Base-by-base conservation (phyloP, 1,140 invertebrate species). In the Brachionus manjavacas region DNA sequence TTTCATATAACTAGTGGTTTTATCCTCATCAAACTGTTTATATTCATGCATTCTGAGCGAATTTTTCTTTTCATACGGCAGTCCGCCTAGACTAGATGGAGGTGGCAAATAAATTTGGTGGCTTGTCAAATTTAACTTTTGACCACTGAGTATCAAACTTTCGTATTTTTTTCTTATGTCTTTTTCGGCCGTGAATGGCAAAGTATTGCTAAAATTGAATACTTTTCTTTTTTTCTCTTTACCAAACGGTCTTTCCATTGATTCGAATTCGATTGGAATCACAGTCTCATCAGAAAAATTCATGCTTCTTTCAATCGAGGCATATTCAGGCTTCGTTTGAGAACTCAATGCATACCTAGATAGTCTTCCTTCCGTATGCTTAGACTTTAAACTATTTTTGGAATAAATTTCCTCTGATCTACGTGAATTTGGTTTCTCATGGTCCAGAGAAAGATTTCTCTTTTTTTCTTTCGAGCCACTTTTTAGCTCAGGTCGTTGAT, bases 71-170 rank as follows among this genome's bases (percentile, higher is more conserved):
- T 35, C 12, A 14, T 49, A 49, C 11, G 16, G 43, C 16, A 46
- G 20, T 14, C 41, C 20, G 14, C 41, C 20, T 25, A 76, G 20
- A 20, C 41, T 49, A 8, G 41, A 76, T 11, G 72, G 72, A 12
- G 41, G 41, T 52, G 72, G 72, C 20, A 76, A 76, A 76, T 76
- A 76, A 76, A 76, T 76, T 49, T 76, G 43, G 20, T 76, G 72
- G 52, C 20, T 49, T 2, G 41, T 49, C 14, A 76, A 23, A 25
- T 76, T 76, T 7, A 76, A 25, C 23, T 25, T 49, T 25, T 49
- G 72, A 52, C 46, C 46, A 23, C 31, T 76, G 8, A 25, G 4
- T 12, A 76, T 28, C 25, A 49, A 28, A 76, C 31, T 25, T 23
- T 49, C 8, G 12, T 49, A 76, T 23, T 49, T 49, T 76, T 25